Percentiles rank a stretch among this genome's conserved stretches.
Conservation (phyloP, 53 echinoderm and acorn worm species). For the Arbacia lixula region DNA sequence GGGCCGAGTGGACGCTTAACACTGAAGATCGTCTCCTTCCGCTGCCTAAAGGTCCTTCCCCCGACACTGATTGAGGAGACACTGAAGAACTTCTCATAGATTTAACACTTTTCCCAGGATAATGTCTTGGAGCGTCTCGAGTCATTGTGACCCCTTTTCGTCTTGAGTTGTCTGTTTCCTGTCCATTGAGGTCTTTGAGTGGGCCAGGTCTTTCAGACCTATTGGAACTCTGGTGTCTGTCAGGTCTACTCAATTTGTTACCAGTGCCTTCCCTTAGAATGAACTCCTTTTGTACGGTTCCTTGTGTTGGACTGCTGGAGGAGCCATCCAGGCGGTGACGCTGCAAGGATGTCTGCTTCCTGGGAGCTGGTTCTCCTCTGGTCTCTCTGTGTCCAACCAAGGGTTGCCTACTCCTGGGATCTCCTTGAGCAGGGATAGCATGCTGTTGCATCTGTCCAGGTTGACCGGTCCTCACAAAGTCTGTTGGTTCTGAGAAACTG, state of each 20-base stretch:
- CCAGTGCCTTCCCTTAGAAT: neutral
- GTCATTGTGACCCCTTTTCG: too few species aligned
- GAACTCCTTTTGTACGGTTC: neutral
- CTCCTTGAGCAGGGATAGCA: neutral
- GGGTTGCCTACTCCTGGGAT: constrained; percentile 4
- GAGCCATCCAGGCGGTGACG: constrained; percentile 24
- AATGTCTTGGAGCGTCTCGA: neutral
- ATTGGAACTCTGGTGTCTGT: too few species aligned
- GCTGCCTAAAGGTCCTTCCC: too few species aligned
- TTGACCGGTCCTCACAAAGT: neutral
- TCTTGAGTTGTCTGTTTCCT: constrained; percentile 28
- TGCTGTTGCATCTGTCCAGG: neutral
- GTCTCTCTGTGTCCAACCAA: constrained; percentile 21
- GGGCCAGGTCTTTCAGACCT: constrained; percentile 71
- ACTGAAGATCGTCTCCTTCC: too few species aligned
- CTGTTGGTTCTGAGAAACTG: constrained; percentile 44
- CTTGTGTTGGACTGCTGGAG: constrained; percentile 13
- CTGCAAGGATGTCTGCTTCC: neutral
- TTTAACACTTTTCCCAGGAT: neutral
- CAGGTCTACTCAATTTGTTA: too few species aligned
- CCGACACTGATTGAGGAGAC: too few species aligned
- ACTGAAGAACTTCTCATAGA: too few species aligned
- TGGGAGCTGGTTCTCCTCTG: too few species aligned
- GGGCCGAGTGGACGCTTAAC: too few species aligned
- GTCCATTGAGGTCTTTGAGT: constrained; percentile 67